Conservation (phyloP, 2,113 vertebrate species). For the Lichenostomus cassidix region DNA sequence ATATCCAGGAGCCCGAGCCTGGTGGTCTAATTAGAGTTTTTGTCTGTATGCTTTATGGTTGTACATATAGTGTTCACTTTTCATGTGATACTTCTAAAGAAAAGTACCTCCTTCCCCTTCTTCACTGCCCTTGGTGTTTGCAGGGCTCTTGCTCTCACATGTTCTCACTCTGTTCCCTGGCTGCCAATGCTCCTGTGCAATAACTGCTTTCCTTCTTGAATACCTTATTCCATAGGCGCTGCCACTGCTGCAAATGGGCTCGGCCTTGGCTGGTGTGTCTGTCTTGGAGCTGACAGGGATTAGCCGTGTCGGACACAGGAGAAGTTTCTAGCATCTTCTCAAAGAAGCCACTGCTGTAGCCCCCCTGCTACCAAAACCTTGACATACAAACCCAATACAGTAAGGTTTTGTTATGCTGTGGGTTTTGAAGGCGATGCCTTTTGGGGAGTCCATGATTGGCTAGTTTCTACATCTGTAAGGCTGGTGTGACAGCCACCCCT, state of each 20-base stretch:
- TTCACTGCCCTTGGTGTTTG: not conserved
- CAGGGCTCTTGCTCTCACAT: not conserved
- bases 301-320: accelerated
- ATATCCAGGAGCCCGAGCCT: not conserved
- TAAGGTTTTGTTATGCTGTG: not conserved
- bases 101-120: not conserved
- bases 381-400: not conserved
- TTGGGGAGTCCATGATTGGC: too few species aligned
- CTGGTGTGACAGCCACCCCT: not conserved
- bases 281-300: not conserved
- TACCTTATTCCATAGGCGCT: not conserved
- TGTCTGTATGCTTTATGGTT: not conserved
- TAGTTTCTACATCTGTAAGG: not conserved
- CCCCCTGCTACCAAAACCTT: not conserved
- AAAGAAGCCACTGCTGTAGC: not conserved
- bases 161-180: not conserved
- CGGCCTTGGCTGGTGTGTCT: not conserved
- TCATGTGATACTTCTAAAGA: not conserved
- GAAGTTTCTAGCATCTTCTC: not conserved
- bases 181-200: not conserved
- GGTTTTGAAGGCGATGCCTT: not conserved
- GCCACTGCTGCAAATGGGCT: too few species aligned
- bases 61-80: not conserved
- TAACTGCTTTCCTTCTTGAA: not conserved
- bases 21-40: not conserved